phyloP scores from a whole-genome alignment of 2,888 invertebrate genomes.

The Trichogramma evanescens region DNA sequence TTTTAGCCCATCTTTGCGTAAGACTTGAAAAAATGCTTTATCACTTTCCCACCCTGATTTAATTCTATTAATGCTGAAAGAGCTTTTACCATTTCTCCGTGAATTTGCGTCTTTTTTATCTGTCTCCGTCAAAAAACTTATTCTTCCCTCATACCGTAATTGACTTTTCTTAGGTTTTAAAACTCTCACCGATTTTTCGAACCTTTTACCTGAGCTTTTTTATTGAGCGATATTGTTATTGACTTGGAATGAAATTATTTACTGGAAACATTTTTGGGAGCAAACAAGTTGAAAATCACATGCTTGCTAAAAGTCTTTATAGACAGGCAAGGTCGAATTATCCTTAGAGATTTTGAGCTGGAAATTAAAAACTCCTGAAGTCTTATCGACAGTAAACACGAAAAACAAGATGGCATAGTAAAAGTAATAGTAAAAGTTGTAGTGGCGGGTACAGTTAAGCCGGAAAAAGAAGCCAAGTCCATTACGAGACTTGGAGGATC shows the following conservation, averaged over 20 bases:
- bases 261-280: constrained; percentile 12
- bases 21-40: no score
- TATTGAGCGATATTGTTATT: constrained; percentile 19
- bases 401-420: constrained; percentile 17
- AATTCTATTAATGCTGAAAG: no score
- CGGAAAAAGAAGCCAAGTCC: constrained; percentile 35
- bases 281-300: constrained; percentile 11
- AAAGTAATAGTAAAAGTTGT: constrained; percentile 18
- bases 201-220: not conserved
- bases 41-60: no score
- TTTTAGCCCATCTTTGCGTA: no score
- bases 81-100: no score
- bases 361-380: constrained; percentile 37
- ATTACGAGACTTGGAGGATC: constrained; percentile 44
- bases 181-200: not conserved
- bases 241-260: constrained; percentile 23
- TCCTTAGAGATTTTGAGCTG: constrained; percentile 24
- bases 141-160: constrained; percentile 15
- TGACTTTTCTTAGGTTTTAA: constrained; percentile 22
- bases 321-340: constrained; percentile 22
- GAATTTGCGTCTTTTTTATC: not conserved
- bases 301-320: constrained; percentile 20
- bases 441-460: constrained; percentile 17
- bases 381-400: constrained; percentile 24
- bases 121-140: not conserved